These are phyloP conservation scores for Solenopsis fugax DNA, from an alignment of 1,140 invertebrate genomes.

Conservation along the genomic window DNA sequence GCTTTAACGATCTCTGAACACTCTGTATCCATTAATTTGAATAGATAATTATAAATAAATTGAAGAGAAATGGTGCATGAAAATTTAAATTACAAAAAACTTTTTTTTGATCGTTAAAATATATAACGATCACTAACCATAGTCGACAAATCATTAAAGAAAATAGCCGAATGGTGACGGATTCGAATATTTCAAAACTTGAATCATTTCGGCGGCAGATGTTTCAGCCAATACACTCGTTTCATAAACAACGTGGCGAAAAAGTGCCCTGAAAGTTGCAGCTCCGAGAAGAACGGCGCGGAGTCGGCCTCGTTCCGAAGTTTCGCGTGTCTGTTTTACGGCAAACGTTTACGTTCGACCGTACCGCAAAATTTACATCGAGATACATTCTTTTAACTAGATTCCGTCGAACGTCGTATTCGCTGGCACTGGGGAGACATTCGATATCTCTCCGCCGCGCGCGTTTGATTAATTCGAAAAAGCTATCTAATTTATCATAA, in stretches of 20 bases:
- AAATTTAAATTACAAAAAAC: neutral
- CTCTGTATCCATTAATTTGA: neutral
- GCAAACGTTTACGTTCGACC: constrained; percentile 41
- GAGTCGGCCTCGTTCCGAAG: constrained; percentile 31
- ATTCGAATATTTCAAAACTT: neutral
- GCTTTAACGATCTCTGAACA: neutral
- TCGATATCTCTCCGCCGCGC: neutral
- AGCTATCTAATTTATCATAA: neutral
- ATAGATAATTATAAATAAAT: neutral
- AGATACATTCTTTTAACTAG: constrained; percentile 52
- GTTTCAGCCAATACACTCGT: constrained; percentile 35
- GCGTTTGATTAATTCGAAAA: constrained; percentile 37
- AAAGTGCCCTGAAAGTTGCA: constrained; percentile 35
- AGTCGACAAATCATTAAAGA: neutral
- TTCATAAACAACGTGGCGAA: constrained; percentile 41
- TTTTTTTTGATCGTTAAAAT: neutral
- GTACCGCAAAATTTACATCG: constrained; percentile 43
- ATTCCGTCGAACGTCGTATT: neutral
- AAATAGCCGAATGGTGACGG: neutral
- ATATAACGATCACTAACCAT: neutral
- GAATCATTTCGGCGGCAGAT: constrained; percentile 1
- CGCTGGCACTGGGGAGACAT: neutral
- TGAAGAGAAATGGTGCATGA: no score
- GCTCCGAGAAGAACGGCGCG: constrained; percentile 17
- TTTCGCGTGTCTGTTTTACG: constrained; percentile 41